Percentiles rank a stretch among this genome's conserved stretches.
These are phyloP conservation scores for Coelopa pilipes DNA, from an alignment of 2,888 invertebrate genomes.

Conservation along the genomic window DNA sequence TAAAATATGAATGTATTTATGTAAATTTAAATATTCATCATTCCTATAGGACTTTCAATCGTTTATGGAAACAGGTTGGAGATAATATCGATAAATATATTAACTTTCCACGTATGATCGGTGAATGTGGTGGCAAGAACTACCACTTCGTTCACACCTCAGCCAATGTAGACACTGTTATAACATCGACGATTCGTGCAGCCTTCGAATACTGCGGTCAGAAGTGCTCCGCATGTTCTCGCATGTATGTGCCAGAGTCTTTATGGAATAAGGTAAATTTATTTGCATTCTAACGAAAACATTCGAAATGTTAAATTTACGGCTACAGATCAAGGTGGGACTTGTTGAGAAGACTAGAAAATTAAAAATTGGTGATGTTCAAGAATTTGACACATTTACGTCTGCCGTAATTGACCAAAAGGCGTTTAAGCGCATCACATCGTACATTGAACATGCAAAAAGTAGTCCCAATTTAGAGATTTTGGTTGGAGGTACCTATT, in stretches of 20 bases:
- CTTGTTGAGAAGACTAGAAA: constrained; percentile 76
- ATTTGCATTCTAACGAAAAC: too few species aligned
- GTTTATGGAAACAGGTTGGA: constrained; percentile 93
- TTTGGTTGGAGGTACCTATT: constrained; percentile 88
- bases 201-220: constrained; percentile 98
- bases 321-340: constrained; percentile 69
- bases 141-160: constrained; percentile 96
- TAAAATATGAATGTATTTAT: not conserved
- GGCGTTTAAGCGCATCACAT: constrained; percentile 88
- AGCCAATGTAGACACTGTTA: constrained; percentile 85
- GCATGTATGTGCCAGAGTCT: constrained; percentile 94
- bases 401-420: constrained; percentile 97
- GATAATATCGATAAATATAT: constrained; percentile 84
- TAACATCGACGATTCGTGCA: constrained; percentile 85
- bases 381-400: constrained; percentile 83
- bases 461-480: constrained; percentile 75
- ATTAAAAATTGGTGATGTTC: constrained; percentile 87
- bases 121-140: constrained; percentile 99
- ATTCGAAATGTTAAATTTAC: not conserved
- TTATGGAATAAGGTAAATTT: constrained; percentile 76
- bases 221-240: constrained; percentile 98
- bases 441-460: constrained; percentile 90
- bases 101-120: constrained; percentile 93
- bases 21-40: too few species aligned
- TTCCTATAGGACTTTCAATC: constrained; percentile 81